Evolutionary conservation across 1,140 invertebrate genomes (phyloP), one percentile per base, ranked within the genome.

Genomic region (Heliconius eleuchia): DNA sequence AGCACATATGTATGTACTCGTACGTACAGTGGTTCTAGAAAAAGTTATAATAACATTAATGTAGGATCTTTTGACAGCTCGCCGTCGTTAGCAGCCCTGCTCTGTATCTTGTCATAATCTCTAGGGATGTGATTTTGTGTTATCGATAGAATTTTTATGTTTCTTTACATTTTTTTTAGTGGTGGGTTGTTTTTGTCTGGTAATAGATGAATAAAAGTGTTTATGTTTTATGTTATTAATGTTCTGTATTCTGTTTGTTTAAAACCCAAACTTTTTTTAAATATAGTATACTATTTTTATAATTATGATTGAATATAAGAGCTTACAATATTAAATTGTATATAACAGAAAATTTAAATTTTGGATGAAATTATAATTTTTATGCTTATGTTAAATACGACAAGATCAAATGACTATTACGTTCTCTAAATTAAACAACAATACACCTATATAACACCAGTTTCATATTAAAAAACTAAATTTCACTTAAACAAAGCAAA

Each of bases 11-110:
- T 52, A 46, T 46, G 42, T 46, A 46, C 13, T 46, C 13, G 42
- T 46, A 16, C 42, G 42, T 46, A 82, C 79, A 78, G 78, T 66
- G 60, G 4, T 27, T 78, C 85, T 85, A 90, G 91, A 92, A 92
- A 92, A 93, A 94, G 86, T 93, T 94, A 92, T 93, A 94, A 94
- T 91, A 94, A 92, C 90, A 90, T 94, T 92, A 93, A 93, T 92
- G 90, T 94, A 92, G 91, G 90, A 90, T 90, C 90, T 92, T 94
- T 92, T 94, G 92, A 94, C 91, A 91, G 90, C 87, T 89, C 89
- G 81, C 89, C 83, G 91, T 94, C 91, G 92, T 94, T 93, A 92
- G 90, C 89, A 88, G 90, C 90, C 90, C 91, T 90, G 88, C 89
- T 85, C 89, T 92, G 91, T 92, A 92, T 93, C 92, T 94, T 93